These are phyloP conservation scores for Spisula subtruncata DNA, from an alignment of 2,888 invertebrate species.

Conservation along the genomic window DNA sequence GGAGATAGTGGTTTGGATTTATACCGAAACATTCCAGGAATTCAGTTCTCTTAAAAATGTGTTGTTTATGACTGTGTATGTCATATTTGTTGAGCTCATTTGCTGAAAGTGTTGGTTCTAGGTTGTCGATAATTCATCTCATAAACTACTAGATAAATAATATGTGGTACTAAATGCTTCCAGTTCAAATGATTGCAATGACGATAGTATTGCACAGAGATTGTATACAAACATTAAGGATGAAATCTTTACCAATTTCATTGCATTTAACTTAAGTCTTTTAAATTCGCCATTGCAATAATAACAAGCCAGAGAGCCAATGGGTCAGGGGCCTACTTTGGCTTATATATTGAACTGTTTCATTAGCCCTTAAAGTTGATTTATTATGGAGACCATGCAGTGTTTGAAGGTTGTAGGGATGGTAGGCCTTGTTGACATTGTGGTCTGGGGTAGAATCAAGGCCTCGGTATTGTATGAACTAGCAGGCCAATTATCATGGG, in stretches of 20 bases:
- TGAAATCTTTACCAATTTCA: too few species aligned
- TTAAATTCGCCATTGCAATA: too few species aligned
- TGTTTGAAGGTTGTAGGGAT: not conserved
- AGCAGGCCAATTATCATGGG: not conserved
- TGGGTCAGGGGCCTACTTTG: too few species aligned
- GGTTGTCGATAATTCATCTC: too few species aligned
- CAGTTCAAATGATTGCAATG: too few species aligned
- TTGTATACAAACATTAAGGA: too few species aligned
- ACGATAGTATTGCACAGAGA: too few species aligned
- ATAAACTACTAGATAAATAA: too few species aligned
- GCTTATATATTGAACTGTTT: not conserved
- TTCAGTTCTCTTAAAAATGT: not conserved
- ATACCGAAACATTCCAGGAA: not conserved
- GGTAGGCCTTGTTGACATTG: not conserved
- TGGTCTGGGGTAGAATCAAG: slow-evolving; percentile 1
- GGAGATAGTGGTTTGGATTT: not conserved
- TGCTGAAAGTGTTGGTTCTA: too few species aligned
- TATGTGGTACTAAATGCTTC: too few species aligned
- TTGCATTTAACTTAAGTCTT: too few species aligned
- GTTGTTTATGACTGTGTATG: not conserved
- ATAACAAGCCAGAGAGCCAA: too few species aligned
- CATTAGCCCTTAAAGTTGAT: not conserved
- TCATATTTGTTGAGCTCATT: not conserved
- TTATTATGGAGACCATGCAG: not conserved
- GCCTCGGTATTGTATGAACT: not conserved